Conservation (phyloP, 2,113 vertebrate genomes). For the Poeciliopsis turrubarensis region DNA sequence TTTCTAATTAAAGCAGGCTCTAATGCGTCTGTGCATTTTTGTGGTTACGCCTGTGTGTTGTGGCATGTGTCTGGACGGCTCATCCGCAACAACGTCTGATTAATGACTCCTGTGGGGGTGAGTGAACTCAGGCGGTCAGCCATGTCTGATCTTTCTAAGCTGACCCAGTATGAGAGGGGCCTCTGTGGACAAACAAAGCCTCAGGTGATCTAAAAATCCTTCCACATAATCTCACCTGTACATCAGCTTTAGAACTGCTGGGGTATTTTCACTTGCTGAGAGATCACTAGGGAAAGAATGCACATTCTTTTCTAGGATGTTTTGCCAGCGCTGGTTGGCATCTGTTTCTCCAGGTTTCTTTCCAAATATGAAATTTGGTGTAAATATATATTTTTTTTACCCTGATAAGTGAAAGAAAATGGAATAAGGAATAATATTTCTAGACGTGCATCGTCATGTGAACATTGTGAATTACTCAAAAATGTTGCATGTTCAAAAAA, state of each 20-base stretch:
- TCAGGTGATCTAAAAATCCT: slow-evolving; percentile 62
- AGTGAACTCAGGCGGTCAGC: slow-evolving; percentile 59
- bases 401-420: too few species aligned
- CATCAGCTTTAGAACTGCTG: slow-evolving; percentile 45
- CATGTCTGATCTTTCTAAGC: slow-evolving; percentile 72
- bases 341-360: too few species aligned
- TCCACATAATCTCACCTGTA: slow-evolving; percentile 68
- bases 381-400: too few species aligned
- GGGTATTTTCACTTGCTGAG: slow-evolving; percentile 41
- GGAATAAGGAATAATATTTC: too few species aligned
- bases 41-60: slow-evolving; percentile 19
- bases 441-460: too few species aligned
- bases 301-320: too few species aligned
- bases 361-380: too few species aligned
- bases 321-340: too few species aligned
- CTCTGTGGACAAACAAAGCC: slow-evolving; percentile 62
- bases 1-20: slow-evolving; percentile 58
- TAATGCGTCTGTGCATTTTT: slow-evolving; percentile 18
- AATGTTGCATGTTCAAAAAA: too few species aligned
- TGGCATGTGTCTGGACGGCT: slow-evolving; percentile 24
- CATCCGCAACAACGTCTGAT: slow-evolving; percentile 64
- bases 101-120: slow-evolving; percentile 69
- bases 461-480: too few species aligned
- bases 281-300: background rate
- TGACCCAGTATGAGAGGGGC: slow-evolving; percentile 63